These are phyloP conservation scores for Eupeodes latifasciatus DNA, from an alignment of 2,888 invertebrate species.

Conservation along the genomic window DNA sequence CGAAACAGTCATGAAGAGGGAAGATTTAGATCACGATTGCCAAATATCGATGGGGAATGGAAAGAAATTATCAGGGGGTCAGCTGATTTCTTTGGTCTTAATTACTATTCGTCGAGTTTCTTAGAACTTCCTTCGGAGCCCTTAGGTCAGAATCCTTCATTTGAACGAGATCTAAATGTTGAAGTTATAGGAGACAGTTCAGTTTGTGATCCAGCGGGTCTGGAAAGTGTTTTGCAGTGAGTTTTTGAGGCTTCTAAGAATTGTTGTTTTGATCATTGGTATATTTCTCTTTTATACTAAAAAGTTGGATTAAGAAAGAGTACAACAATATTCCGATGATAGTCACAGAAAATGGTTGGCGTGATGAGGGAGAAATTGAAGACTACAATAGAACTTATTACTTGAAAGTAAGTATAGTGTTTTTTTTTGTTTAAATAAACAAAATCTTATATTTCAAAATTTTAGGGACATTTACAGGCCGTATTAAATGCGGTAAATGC, in stretches of 20 bases:
- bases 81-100: constrained; percentile 80
- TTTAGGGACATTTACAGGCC: constrained; percentile 79
- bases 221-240: constrained; percentile 62
- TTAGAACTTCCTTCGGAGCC: constrained; percentile 76
- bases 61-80: constrained; percentile 77
- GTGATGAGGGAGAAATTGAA: constrained; percentile 83
- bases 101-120: constrained; percentile 80
- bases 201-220: constrained; percentile 47
- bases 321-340: constrained; percentile 86
- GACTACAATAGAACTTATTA: constrained; percentile 81
- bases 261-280: no score
- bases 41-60: constrained; percentile 75
- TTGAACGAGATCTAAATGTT: constrained; percentile 84
- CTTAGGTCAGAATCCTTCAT: constrained; percentile 84
- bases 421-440: no score
- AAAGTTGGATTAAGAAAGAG: constrained; percentile 85
- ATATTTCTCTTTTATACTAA: no score
- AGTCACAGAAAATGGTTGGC: constrained; percentile 87
- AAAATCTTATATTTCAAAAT: background rate
- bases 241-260: background rate
- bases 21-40: constrained; percentile 79
- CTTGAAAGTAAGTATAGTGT: constrained; percentile 59
- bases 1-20: constrained; percentile 81
- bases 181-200: background rate
- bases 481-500: constrained; percentile 79